Evolutionary conservation across 2,888 invertebrate species (phyloP), one percentile per base, ranked within the genome.

Genomic region (Meganola albula): DNA sequence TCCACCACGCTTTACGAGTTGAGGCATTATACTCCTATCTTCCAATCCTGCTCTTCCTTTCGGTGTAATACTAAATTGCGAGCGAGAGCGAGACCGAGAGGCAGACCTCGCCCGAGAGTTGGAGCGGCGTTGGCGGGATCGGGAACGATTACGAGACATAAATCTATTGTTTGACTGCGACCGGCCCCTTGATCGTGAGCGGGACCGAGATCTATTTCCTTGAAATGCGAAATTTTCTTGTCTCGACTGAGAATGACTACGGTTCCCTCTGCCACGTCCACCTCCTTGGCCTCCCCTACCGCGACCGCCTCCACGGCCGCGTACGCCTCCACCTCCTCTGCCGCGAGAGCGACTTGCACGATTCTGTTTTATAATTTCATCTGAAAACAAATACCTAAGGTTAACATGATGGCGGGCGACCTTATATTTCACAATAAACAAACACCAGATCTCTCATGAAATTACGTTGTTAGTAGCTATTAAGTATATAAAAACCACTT

Each of bases 281-380:
- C 58, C 56, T 12, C 31, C 55, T 37, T 37, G 47, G 44, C 31
- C 56, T 33, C 50, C 56, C 12, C 55, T 34, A 12, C 49, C 52
- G 13, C 48, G 36, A 3, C 56, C 59, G 24, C 49, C 46, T 1
- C 47, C 44, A 16, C 59, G 56, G 3, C 56, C 54, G 8, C 58
- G 56, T 4, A 43, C n/a, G 40, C 37, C 48, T 7, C 44, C 48
- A 16, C 72, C 68, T 23, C 78, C 73, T 52, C 77, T 59, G 10
- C 76, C 74, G 28, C 80, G 74, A 37, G 74, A 63, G 52, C 83
- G 53, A 43, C 72, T 77, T 1, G 58, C 65, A 27, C 83, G 74
- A 32, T 68, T 74, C 52, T 79, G 74, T 52, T 75, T 68, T 34
- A 84, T 84, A 7, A 84, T 82, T 10, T 84, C 83, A 63, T 84